phyloP scores from a whole-genome alignment of 2,888 invertebrate genomes.

The Coelogynopora nodosa region DNA sequence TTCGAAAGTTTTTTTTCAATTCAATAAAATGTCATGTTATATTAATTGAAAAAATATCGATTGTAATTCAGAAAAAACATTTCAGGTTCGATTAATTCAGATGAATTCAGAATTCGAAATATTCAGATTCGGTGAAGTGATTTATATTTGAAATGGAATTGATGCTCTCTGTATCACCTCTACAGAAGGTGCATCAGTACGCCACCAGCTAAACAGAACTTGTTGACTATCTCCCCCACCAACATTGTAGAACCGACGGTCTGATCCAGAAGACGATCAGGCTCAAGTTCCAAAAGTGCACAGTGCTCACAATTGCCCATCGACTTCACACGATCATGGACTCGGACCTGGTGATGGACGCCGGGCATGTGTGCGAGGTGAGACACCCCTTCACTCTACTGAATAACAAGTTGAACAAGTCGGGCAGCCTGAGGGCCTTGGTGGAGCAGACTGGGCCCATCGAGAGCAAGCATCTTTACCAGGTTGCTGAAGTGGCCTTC shows the following conservation, averaged over 20 bases:
- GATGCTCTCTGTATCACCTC: no score
- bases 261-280: conserved; percentile 80
- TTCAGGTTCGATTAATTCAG: no score
- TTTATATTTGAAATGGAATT: no score
- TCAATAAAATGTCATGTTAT: no score
- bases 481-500: conserved; percentile 53
- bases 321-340: conserved; percentile 87
- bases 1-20: no score
- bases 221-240: no score
- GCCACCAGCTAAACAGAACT: no score
- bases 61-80: no score
- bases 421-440: conserved; percentile 58
- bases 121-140: no score
- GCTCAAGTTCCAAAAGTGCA: conserved; percentile 74
- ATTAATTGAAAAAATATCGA: no score
- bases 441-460: conserved; percentile 61
- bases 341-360: conserved; percentile 75
- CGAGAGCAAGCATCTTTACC: conserved; percentile 56
- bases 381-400: conserved; percentile 71
- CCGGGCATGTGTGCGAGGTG: conserved; percentile 73
- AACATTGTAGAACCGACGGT: conserved; percentile 71
- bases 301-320: conserved; percentile 85
- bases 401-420: conserved; percentile 51
- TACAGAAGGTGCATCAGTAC: no score
- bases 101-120: no score